phyloP scores from a whole-genome alignment of 2,797 vertebrate species.

The Aphelocoma californica region DNA sequence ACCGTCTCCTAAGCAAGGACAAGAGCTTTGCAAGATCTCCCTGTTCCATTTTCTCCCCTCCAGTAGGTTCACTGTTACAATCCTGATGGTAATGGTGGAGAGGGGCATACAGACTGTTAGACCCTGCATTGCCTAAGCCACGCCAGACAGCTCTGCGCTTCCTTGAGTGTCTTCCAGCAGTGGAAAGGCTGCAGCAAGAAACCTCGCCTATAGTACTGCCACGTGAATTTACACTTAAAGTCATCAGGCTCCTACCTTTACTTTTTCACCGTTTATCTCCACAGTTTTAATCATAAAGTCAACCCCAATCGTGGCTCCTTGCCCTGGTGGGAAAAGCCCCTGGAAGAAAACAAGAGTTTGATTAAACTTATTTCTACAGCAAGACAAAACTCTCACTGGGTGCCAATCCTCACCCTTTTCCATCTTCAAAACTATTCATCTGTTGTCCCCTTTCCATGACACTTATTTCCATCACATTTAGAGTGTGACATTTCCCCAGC shows the following conservation, averaged over 20 bases:
- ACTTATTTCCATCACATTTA: not conserved
- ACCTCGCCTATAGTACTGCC: not conserved
- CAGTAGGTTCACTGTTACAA: not conserved
- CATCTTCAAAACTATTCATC: not conserved
- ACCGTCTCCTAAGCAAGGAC: not conserved
- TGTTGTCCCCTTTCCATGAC: not conserved
- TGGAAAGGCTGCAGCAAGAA: not conserved
- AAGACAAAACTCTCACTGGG: not conserved
- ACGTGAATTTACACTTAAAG: not conserved
- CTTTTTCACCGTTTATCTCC: constrained; percentile 98
- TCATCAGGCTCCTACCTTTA: constrained; percentile 83
- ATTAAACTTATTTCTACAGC: not conserved
- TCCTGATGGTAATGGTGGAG: not conserved
- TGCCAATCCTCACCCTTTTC: not conserved
- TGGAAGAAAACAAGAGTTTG: constrained; percentile 63
- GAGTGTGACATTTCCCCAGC: not conserved
- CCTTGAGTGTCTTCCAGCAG: not conserved
- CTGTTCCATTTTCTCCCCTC: not conserved
- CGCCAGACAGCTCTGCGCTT: fast-evolving
- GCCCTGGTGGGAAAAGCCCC: constrained; percentile 98
- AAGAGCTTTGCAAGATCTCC: not conserved
- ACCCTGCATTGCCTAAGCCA: not conserved
- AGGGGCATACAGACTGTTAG: fast-evolving
- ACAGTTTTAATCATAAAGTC: constrained; percentile 99
- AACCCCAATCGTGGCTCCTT: constrained; percentile 98